Evolutionary conservation across 2,888 invertebrate species (phyloP).

Genomic region (Acronicta alni): DNA sequence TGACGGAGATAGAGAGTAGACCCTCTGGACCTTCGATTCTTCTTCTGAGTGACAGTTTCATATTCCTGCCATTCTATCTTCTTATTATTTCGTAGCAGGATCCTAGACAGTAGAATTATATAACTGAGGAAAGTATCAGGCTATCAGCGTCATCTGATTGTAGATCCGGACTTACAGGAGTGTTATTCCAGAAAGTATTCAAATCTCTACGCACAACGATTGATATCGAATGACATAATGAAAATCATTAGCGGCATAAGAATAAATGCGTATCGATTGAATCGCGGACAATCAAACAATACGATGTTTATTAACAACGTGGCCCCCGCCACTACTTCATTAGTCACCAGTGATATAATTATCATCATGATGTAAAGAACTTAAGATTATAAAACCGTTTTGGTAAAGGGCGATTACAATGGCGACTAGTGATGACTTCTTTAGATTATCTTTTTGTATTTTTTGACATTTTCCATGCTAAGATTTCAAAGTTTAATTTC

Average conservation of each 20-base stretch:
- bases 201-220: not conserved
- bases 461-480: too few species aligned
- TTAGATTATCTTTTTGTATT: not conserved
- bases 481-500: too few species aligned
- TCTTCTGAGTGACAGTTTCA: too few species aligned
- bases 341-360: slow-evolving; percentile 65
- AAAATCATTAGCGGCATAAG: slow-evolving; percentile 37
- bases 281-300: slow-evolving; percentile 61
- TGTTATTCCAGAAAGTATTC: not conserved
- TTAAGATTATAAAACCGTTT: slow-evolving; percentile 48
- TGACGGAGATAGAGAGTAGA: too few species aligned
- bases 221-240: slow-evolving; percentile 38
- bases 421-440: slow-evolving; percentile 9
- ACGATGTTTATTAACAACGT: slow-evolving; percentile 64
- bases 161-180: not conserved
- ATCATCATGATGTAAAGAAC: slow-evolving; percentile 47
- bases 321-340: slow-evolving; percentile 43
- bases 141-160: too few species aligned
- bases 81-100: too few species aligned
- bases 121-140: too few species aligned
- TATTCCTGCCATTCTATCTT: too few species aligned
- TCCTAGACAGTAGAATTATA: too few species aligned
- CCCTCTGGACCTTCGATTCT: too few species aligned
- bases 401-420: slow-evolving; percentile 27
- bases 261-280: slow-evolving; percentile 47